Evolutionary conservation across 1,140 invertebrate species (phyloP), one percentile per base, ranked within the genome.

Genomic region (Anoplolepis gracilipes): DNA sequence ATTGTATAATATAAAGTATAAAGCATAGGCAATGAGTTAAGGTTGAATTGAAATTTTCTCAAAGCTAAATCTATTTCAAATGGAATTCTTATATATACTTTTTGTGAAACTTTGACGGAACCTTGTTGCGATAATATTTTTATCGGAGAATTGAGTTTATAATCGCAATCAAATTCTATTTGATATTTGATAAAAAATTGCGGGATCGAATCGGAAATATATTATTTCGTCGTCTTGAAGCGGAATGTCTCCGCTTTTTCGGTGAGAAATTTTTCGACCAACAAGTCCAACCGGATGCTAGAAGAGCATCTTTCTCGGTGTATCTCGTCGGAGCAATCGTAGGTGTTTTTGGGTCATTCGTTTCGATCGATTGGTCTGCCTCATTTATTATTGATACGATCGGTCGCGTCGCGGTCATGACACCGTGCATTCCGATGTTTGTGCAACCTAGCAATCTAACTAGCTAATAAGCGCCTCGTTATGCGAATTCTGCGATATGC

Each of bases 311-410:
- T 42, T 86, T 84, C 1, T n/a, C 19, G 19, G 49, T 49, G 25
- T 22, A 42, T 49, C 42, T 46, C 42, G 11, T 67, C 67, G 16
- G 13, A 6, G 57, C 36, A 49, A 72, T 82, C 61, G 39, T 49
- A 16, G 46, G 46, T 86, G 70, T 57, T 86, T 82, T 70, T 57
- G 42, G 84, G 85, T 88, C 78, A 86, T 86, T 49, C 70, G 64
- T 33, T n/a, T 77, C 42, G 87, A 89, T 89, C 84, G 88, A 89
- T 79, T 89, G 59, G 33, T 33, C 59, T 53, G 72, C 82, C 81
- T 88, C 88, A 79, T 78, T 42, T 84, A 84, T 88, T 88, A 86
- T 84, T 89, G 72, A 86, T 72, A 77, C 55, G 42, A 69, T 53
- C 55, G 42, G 61, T 53, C 77, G 67, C 67, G 33, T 73, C 70